Percentiles rank a stretch among this genome's conserved stretches.
Conservation (phyloP, 2,113 vertebrate species). For the Porphyrio hochstetteri region DNA sequence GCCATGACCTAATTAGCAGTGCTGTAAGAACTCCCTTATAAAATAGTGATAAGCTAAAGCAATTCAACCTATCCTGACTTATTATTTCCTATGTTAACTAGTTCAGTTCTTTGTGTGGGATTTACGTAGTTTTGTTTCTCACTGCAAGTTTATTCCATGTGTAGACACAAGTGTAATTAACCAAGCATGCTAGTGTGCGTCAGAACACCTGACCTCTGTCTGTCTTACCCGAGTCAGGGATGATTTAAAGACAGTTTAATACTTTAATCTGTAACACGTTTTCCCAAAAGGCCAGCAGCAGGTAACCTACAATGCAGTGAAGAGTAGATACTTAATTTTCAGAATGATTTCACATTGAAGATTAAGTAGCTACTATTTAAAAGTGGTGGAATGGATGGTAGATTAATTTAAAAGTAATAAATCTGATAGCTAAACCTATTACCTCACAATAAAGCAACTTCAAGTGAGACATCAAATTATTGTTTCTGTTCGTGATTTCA, state of each 20-base stretch:
- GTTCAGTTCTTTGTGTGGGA: background rate
- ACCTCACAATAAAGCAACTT: background rate
- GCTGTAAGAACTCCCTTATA: background rate
- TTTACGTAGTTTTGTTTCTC: background rate
- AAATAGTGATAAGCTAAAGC: background rate
- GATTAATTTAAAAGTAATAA: background rate
- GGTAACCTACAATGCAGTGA: background rate
- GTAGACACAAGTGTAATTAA: background rate
- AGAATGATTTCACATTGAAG: background rate
- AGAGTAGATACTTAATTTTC: slow-evolving; percentile 10
- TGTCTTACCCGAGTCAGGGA: background rate
- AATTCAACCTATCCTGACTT: background rate
- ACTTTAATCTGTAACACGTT: slow-evolving; percentile 17
- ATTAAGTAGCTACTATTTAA: slow-evolving; percentile 10
- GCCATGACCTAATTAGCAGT: background rate
- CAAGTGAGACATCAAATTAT: background rate
- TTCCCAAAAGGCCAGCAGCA: background rate
- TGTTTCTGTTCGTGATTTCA: background rate
- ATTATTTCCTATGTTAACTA: background rate
- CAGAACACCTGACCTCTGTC: slow-evolving; percentile 16
- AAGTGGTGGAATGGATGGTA: background rate
- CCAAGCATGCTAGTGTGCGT: background rate
- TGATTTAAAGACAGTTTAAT: slow-evolving; percentile 34
- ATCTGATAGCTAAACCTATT: background rate
- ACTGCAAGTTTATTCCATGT: background rate